These are phyloP conservation scores for Riparia riparia DNA, from an alignment of 2,113 vertebrate species.

Conservation along the genomic window DNA sequence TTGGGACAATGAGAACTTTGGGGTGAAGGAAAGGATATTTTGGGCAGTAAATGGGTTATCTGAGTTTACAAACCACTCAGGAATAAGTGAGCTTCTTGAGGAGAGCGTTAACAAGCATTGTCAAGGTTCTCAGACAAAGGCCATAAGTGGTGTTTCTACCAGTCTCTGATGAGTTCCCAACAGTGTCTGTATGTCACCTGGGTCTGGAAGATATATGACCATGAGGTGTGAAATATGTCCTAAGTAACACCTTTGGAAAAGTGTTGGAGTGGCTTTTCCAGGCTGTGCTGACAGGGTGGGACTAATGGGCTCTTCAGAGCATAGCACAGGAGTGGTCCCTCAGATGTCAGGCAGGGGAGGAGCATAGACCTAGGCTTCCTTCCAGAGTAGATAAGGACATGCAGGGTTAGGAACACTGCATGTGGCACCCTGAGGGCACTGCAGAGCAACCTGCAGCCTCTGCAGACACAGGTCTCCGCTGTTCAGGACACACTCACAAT, in stretches of 20 bases:
- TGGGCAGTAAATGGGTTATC: background rate
- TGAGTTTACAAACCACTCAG: background rate
- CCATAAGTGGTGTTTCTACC: background rate
- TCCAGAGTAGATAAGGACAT: background rate
- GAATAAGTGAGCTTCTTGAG: background rate
- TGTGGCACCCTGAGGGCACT: rapidly evolving
- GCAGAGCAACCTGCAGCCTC: background rate
- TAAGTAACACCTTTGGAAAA: background rate
- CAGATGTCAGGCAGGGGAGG: rapidly evolving
- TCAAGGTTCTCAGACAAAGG: background rate
- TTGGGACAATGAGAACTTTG: background rate
- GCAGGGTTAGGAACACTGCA: background rate
- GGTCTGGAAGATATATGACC: background rate
- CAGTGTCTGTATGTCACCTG: background rate
- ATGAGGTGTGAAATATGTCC: background rate
- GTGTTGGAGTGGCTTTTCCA: background rate
- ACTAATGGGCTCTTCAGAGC: background rate
- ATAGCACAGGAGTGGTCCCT: background rate
- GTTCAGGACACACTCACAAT: background rate
- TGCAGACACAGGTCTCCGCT: background rate
- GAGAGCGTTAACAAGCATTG: background rate
- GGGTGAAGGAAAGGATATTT: background rate
- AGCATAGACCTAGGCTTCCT: background rate
- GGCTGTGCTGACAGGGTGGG: background rate
- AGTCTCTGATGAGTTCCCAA: background rate